Evolutionary conservation across 2,888 invertebrate species (phyloP), one percentile per base, ranked within the genome.

Genomic region (Calameuta pallipes): DNA sequence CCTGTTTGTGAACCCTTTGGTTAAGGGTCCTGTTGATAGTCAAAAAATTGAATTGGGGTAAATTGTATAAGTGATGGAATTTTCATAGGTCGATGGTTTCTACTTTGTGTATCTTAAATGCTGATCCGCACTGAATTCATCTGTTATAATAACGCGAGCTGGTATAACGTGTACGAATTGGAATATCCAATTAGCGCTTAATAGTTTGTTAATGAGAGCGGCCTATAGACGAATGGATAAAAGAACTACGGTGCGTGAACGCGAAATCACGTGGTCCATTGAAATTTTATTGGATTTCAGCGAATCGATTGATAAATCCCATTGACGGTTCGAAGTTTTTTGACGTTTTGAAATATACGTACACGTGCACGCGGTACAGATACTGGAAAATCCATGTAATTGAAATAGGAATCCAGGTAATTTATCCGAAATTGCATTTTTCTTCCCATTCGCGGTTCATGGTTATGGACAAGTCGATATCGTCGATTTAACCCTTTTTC

Each of bases 201-300:
- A 56, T 15, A 9, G 23, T 1, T 23, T 23, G 23, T 23, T 56
- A 56, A 56, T 56, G 56, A 56, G 56, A 56, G 56, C 1, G 56
- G 0, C 9, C 23, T 56, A 56, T 23, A 23, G 56, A 23, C 23
- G 56, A 33, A 33, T 33, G 33, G 33, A 33, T 33, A 33, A 33
- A 33, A 33, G 33, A 3, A 3, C 33, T 3, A 33, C 33, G 33
- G 33, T 33, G 33, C 33, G 33, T 33, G 33, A 33, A 33, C 33
- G 33, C 33, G 77, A 79, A 79, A 75, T 79, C 77, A 81, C 71
- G 31, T 23, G 71, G 31, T 30, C 6, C 12, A 34, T 71, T 34
- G 71, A 71, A 23, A 71, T 30, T 71, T 13, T 23, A 71, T 71
- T 71, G 31, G 30, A 71, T 11, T 30, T 15, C 23, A 23, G 30